Conservation (phyloP, 2,113 vertebrate genomes). For the Arizona elegans region DNA sequence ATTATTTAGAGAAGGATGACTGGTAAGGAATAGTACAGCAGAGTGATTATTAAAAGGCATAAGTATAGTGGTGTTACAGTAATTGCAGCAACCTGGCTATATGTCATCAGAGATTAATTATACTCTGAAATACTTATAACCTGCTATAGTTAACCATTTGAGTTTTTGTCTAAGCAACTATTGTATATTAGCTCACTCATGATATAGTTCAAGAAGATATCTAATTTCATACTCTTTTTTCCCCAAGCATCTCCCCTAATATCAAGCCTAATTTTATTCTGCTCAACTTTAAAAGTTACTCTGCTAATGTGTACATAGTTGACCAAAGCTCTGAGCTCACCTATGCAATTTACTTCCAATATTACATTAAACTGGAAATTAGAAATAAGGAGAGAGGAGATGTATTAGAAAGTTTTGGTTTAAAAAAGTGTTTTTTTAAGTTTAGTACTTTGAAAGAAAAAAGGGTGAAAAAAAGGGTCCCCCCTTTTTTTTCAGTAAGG, state of each 20-base stretch:
- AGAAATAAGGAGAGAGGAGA: background rate
- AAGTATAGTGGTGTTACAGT: background rate
- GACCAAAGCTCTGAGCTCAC: background rate
- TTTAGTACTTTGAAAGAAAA: no score
- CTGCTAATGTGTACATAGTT: background rate
- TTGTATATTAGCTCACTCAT: constrained; percentile 2
- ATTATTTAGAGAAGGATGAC: constrained; percentile 2
- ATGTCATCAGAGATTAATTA: background rate
- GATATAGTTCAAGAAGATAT: background rate
- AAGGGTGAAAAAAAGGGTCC: no score
- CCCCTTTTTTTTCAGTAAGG: no score
- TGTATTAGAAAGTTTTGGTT: no score
- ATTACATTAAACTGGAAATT: background rate
- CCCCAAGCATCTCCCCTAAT: background rate
- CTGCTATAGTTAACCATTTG: background rate
- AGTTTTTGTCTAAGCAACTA: background rate
- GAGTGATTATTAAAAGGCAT: background rate
- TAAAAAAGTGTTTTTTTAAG: no score
- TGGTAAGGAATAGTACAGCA: background rate
- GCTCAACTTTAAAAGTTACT: background rate
- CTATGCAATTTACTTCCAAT: background rate
- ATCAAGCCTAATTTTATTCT: background rate
- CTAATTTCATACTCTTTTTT: background rate
- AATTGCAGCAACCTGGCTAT: background rate
- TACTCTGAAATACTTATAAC: background rate